phyloP scores from a whole-genome alignment of 2,113 vertebrate species.

The Chloropsis hardwickii region DNA sequence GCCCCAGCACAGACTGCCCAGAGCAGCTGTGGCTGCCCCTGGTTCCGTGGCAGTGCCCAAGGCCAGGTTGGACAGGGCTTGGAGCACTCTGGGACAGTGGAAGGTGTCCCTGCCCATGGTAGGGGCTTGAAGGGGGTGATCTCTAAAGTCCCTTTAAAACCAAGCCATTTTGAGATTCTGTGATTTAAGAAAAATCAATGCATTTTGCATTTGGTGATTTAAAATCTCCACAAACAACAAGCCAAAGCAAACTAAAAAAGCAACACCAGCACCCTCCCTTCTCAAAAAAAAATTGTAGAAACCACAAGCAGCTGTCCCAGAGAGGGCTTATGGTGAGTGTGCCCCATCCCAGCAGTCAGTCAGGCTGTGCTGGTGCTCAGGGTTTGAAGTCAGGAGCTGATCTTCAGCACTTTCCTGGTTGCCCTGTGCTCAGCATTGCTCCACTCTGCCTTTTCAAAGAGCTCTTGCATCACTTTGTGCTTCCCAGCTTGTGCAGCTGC shows the following conservation, averaged over 20 bases:
- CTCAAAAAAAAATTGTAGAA: no score
- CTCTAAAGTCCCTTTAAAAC: not conserved
- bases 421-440: not conserved
- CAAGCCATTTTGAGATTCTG: not conserved
- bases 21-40: not conserved
- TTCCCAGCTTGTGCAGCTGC: not conserved
- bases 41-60: not conserved
- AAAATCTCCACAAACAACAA: not conserved
- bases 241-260: not conserved
- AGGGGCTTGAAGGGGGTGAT: no score
- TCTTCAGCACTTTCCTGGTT: no score
- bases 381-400: not conserved
- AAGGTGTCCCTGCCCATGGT: not conserved
- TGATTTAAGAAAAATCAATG: not conserved
- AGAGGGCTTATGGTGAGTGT: not conserved
- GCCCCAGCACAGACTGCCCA: not conserved
- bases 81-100: not conserved
- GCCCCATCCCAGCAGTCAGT: not conserved
- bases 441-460: not conserved
- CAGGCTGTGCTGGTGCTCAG: not conserved
- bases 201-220: not conserved
- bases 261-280: not conserved
- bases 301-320: not conserved
- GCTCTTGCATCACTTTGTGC: not conserved
- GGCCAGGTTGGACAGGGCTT: not conserved